Conservation (phyloP, 2,113 vertebrate species). For the Dissostichus mawsoni region DNA sequence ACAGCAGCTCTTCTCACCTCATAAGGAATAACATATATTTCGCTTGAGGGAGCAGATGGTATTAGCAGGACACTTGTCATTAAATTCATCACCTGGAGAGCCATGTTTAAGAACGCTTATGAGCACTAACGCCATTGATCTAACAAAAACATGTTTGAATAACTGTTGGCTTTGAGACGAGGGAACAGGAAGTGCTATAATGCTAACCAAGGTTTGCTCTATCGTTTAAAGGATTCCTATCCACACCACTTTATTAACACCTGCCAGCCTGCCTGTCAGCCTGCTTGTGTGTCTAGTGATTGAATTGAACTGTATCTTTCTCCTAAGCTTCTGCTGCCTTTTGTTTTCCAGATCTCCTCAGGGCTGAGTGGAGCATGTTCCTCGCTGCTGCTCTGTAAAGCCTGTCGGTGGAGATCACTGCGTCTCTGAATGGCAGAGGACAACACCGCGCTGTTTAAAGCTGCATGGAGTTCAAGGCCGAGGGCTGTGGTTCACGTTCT, state of each 20-base stretch:
- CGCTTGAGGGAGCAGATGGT: slow-evolving; percentile 44
- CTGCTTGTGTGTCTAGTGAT: neutral
- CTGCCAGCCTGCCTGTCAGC: neutral
- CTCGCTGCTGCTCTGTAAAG: slow-evolving; percentile 31
- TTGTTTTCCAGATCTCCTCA: slow-evolving; percentile 25
- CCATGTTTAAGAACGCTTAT: slow-evolving; percentile 47
- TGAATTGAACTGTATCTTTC: slow-evolving; percentile 34
- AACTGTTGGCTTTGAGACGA: no score
- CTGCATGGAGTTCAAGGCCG: slow-evolving; percentile 32
- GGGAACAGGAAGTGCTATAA: no score
- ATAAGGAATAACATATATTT: slow-evolving; percentile 45
- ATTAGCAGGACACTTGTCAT: slow-evolving; percentile 48
- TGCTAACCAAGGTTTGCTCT: no score
- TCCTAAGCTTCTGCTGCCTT: slow-evolving; percentile 32
- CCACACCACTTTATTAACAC: neutral
- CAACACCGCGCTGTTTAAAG: slow-evolving; percentile 33
- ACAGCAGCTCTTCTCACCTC: slow-evolving; percentile 36
- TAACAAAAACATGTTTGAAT: no score
- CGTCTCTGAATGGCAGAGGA: slow-evolving; percentile 22
- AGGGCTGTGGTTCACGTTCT: slow-evolving; percentile 62
- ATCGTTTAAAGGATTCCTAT: no score
- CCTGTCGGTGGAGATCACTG: slow-evolving; percentile 23
- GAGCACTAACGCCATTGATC: slow-evolving; percentile 10
- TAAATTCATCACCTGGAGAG: slow-evolving; percentile 62
- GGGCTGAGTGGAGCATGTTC: slow-evolving; percentile 5